Evolutionary conservation across 2,113 vertebrate species (phyloP).

Genomic region (Callochromis pleurospilus): DNA sequence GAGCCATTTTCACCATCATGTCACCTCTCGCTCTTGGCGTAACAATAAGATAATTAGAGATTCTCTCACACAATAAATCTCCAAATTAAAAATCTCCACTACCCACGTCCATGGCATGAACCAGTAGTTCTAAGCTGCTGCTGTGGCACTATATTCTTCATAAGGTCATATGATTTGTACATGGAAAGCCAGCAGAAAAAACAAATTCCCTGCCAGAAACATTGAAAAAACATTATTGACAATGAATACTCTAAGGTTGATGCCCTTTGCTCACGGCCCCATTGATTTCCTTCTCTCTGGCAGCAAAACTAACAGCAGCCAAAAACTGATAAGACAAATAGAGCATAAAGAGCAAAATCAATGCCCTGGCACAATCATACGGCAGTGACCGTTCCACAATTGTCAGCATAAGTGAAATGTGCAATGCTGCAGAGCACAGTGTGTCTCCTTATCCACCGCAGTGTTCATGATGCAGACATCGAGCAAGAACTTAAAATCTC

Average conservation of each 20-base stretch:
- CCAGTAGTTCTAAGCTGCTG: slow-evolving; percentile 25
- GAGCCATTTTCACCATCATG: slow-evolving; percentile 35
- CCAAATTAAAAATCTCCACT: neutral
- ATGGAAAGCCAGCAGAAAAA: neutral
- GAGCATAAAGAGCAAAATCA: slow-evolving; percentile 51
- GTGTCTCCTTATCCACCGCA: neutral
- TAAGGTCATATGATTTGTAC: slow-evolving; percentile 47
- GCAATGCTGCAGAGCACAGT: neutral
- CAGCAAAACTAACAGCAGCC: neutral
- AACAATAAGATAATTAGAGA: slow-evolving; percentile 5
- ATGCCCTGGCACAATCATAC: slow-evolving; percentile 11
- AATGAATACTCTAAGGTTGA: neutral
- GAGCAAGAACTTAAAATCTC: neutral
- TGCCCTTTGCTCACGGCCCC: neutral
- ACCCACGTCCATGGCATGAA: slow-evolving; percentile 48
- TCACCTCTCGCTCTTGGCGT: slow-evolving; percentile 32
- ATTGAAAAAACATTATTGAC: neutral
- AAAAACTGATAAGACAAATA: slow-evolving; percentile 23
- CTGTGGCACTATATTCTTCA: slow-evolving; percentile 15
- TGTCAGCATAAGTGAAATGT: neutral
- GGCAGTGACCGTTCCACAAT: neutral
- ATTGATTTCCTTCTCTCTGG: neutral
- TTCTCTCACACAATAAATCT: neutral
- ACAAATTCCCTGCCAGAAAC: neutral
- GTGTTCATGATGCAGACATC: neutral